phyloP scores from a whole-genome alignment of 2,113 vertebrate genomes.

The Heliornis fulica region DNA sequence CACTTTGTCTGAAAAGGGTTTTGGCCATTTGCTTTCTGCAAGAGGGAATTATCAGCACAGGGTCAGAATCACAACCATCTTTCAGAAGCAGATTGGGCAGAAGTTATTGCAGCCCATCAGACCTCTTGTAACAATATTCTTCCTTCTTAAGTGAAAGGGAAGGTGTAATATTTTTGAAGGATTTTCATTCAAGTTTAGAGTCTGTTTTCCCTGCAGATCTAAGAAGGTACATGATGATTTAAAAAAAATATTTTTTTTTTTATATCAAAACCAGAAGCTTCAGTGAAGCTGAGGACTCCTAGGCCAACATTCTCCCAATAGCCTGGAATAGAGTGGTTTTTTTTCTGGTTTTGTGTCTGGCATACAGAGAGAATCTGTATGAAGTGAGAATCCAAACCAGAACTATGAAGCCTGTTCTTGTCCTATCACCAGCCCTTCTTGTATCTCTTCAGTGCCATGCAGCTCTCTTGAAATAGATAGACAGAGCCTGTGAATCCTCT shows the following conservation, averaged over 20 bases:
- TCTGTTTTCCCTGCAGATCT: not conserved
- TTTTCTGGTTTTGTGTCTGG: not conserved
- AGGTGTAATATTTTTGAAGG: not conserved
- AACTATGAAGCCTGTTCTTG: not conserved
- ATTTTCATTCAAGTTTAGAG: not conserved
- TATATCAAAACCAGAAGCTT: not conserved
- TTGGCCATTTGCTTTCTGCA: not conserved
- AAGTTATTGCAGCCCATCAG: not conserved
- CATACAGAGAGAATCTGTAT: not conserved
- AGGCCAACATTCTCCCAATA: rapidly evolving
- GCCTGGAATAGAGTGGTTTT: not conserved
- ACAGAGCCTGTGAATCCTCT: not conserved
- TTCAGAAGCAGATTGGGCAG: not conserved
- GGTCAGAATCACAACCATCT: not conserved
- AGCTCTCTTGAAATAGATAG: not conserved
- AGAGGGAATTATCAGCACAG: not conserved
- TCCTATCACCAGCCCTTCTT: not conserved
- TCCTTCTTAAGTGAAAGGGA: not conserved
- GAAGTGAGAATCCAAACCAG: not conserved
- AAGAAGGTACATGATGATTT: not conserved
- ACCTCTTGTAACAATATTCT: not conserved
- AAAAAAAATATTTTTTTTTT: not conserved
- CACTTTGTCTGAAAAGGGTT: not conserved
- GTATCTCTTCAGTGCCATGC: not conserved
- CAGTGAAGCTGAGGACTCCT: not conserved